These are phyloP conservation scores for Chrysina gloriosa DNA, from an alignment of 2,888 invertebrate genomes.

Conservation along the genomic window DNA sequence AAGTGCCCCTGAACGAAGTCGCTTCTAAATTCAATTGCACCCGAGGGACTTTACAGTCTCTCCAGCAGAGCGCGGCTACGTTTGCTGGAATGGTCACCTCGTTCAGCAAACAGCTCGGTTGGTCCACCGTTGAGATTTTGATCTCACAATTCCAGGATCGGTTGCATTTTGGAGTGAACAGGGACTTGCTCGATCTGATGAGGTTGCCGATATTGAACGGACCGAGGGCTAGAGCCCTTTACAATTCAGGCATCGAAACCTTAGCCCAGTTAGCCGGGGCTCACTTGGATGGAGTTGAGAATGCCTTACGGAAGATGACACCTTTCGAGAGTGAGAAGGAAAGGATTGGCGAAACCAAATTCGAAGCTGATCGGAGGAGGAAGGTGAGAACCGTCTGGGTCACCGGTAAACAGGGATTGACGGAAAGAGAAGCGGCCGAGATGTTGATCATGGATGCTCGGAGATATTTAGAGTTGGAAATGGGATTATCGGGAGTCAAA, in stretches of 20 bases:
- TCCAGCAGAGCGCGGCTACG: slow-evolving; percentile 94
- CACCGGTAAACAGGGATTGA: slow-evolving; percentile 83
- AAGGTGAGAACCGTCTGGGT: slow-evolving; percentile 80
- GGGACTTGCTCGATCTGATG: slow-evolving; percentile 92
- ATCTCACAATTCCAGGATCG: slow-evolving; percentile 94
- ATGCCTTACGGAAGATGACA: slow-evolving; percentile 79
- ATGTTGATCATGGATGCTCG: slow-evolving; percentile 84
- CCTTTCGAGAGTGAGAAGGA: slow-evolving; percentile 89
- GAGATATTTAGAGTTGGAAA: slow-evolving; percentile 75
- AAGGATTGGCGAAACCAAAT: slow-evolving; percentile 75
- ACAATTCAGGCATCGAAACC: slow-evolving; percentile 82
- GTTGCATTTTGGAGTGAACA: slow-evolving; percentile 92
- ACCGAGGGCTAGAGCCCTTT: slow-evolving; percentile 84
- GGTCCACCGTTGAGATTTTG: slow-evolving; percentile 90
- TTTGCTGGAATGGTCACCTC: slow-evolving; percentile 94
- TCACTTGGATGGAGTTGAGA: slow-evolving; percentile 76
- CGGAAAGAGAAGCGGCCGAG: slow-evolving; percentile 83
- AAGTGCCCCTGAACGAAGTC: slow-evolving; percentile 83
- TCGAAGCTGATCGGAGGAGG: slow-evolving; percentile 74
- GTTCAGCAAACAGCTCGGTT: slow-evolving; percentile 93
- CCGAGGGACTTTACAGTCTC: slow-evolving; percentile 90
- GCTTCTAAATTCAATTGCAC: slow-evolving; percentile 87
- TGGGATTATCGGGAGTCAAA: slow-evolving; percentile 77
- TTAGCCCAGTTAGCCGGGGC: slow-evolving; percentile 84
- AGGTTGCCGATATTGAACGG: slow-evolving; percentile 86